Percentiles rank a stretch among this genome's conserved stretches.
phyloP scores from a whole-genome alignment of 2,888 invertebrate genomes.

The Leptothorax acervorum region DNA sequence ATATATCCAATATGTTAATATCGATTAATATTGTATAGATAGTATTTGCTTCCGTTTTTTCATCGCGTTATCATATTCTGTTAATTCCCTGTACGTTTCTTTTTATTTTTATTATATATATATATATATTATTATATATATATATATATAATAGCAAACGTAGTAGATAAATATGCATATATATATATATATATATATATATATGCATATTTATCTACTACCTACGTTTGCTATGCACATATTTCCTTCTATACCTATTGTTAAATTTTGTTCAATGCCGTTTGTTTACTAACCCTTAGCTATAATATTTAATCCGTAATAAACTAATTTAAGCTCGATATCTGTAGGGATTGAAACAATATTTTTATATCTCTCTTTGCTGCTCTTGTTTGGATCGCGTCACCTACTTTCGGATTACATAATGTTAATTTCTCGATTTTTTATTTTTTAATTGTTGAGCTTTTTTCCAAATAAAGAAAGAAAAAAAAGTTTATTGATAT shows the following conservation, averaged over 20 bases:
- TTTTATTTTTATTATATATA: neutral
- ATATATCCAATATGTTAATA: slow-evolving; percentile 24
- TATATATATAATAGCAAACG: no score
- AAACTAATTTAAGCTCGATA: slow-evolving; percentile 19
- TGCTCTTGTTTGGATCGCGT: neutral
- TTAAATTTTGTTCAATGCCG: slow-evolving; percentile 6
- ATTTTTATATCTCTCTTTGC: neutral
- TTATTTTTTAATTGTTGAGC: neutral
- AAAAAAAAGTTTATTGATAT: neutral
- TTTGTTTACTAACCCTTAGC: neutral
- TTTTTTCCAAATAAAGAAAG: neutral
- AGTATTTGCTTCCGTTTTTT: slow-evolving; percentile 12
- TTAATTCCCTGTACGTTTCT: neutral
- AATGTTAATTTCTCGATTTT: neutral
- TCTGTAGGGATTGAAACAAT: slow-evolving; percentile 6
- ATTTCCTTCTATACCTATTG: slow-evolving; percentile 2
- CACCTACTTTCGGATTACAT: neutral
- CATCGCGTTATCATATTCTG: neutral
- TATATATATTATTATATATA: neutral
- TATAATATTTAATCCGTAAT: neutral
- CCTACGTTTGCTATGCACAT: slow-evolving; percentile 3
- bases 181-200: no score
- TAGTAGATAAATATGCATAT: no score
- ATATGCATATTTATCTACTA: slow-evolving; percentile 10
- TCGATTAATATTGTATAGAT: slow-evolving; percentile 24